These are phyloP conservation scores for Pyrgus malvae DNA, from an alignment of 2,888 invertebrate species.

Conservation along the genomic window DNA sequence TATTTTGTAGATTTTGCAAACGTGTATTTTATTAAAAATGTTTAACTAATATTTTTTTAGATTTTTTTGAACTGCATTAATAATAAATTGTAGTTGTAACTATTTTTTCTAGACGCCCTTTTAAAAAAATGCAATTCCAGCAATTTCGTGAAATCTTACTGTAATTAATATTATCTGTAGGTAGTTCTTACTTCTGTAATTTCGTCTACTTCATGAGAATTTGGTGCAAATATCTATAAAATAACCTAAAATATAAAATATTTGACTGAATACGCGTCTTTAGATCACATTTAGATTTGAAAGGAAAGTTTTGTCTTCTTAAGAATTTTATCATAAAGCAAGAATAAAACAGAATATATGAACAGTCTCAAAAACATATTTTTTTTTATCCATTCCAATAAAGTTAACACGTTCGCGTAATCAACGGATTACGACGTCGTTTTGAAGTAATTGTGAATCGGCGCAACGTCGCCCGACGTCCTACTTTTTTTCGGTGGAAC, in stretches of 20 bases:
- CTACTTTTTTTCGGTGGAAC: no score
- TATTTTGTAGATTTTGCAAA: slow-evolving; percentile 27
- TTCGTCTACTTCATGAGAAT: not conserved
- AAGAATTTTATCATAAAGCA: not conserved
- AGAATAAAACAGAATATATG: not conserved
- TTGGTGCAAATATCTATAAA: slow-evolving; percentile 24
- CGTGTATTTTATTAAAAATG: slow-evolving; percentile 12
- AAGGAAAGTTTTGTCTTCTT: slow-evolving; percentile 11
- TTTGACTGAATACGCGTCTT: slow-evolving; percentile 22
- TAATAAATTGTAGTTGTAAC: not conserved
- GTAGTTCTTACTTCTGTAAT: not conserved
- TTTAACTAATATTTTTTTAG: no score
- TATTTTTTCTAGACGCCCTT: slow-evolving; percentile 15
- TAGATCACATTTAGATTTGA: slow-evolving; percentile 7
- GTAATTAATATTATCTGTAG: no score
- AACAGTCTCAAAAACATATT: no score
- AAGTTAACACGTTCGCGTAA: no score
- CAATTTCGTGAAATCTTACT: not conserved
- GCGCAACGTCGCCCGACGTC: no score
- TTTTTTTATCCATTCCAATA: no score
- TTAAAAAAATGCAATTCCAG: not conserved
- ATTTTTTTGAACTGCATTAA: no score
- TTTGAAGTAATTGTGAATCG: no score
- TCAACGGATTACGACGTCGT: no score
- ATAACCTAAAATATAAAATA: slow-evolving; percentile 19